Percentiles rank a stretch among this genome's conserved stretches.
phyloP scores from a whole-genome alignment of 2,888 invertebrate genomes.

The Kryphioiulus occultus region DNA sequence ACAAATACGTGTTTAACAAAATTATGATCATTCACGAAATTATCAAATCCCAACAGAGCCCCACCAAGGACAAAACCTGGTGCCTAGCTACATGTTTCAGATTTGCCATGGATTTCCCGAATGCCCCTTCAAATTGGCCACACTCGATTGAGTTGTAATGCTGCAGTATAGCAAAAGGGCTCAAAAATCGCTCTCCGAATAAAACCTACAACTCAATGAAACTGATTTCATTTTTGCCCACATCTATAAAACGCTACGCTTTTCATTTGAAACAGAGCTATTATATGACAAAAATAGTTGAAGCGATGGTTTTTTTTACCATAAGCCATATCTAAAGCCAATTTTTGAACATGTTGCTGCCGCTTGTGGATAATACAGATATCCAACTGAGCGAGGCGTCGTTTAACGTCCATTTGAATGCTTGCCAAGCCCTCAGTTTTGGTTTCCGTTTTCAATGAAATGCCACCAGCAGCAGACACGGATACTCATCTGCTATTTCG shows the following conservation, averaged over 20 bases:
- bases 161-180: background rate
- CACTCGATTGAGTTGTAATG: conserved; percentile 31
- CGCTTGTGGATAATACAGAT: conserved; percentile 8
- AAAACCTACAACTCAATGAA: conserved; percentile 37
- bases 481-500: conserved; percentile 22
- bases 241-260: conserved; percentile 19
- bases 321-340: conserved; percentile 35
- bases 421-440: conserved; percentile 24
- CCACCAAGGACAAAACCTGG: too few species aligned
- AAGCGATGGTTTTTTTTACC: background rate
- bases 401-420: conserved; percentile 36
- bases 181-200: background rate
- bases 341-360: conserved; percentile 37
- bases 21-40: too few species aligned
- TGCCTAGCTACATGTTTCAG: background rate
- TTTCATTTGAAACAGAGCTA: conserved; percentile 1
- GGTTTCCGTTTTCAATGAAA: conserved; percentile 40
- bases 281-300: background rate
- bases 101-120: background rate
- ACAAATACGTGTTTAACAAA: too few species aligned
- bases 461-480: conserved; percentile 2
- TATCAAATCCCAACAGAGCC: too few species aligned
- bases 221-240: conserved; percentile 39
- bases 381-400: background rate
- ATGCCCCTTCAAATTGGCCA: background rate